Evolutionary conservation across 2,888 invertebrate genomes (phyloP), one percentile per base, ranked within the genome.

Genomic region (Alsophila aescularia): DNA sequence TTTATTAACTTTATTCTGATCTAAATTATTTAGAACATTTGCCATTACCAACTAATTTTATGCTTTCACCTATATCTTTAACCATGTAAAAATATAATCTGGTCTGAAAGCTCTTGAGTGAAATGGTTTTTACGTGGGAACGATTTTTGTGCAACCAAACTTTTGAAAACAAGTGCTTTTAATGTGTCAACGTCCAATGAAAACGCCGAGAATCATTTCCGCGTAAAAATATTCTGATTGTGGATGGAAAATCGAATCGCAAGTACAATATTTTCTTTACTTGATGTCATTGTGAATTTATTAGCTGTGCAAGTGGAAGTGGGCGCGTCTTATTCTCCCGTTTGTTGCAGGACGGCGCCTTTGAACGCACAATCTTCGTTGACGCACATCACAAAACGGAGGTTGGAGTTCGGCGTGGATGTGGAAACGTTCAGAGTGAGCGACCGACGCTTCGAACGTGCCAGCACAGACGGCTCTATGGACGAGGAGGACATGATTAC

Each of bases 361-460:
- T 79, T 93, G 81, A 93, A 89, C 73, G 82, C 92, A 67, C 93
- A 93, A 84, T 85, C 93, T 79, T 88, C 93, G 72, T 85, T 93
- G 80, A 90, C 94, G 70, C 95, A 95, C 81, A 92, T 95, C 79
- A 94, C 94, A 88, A 95, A 95, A 81, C 92, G 95, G 81, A 94
- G 95, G 82, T 87, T 95, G 73, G 95, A 95, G 74, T 93, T 93
- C 55, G 93, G 93, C 58, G 89, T 92, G 60, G 91, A 92, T 81
- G 85, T 92, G 69, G 92, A 92, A 69, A 78, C 90, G 12, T 89
- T 88, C 69, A 81, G 88, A 64, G 67, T 81, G 50, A 85, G 73
- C 69, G 88, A 90, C 58, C 79, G 88, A 70, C 81, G 85, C 27
- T 63, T 72, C 48, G 84, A 81, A 71, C 77, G 79, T 62, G 64